Base-by-base conservation (phyloP, 2,113 vertebrate species). In the Oenanthe oenanthe region DNA sequence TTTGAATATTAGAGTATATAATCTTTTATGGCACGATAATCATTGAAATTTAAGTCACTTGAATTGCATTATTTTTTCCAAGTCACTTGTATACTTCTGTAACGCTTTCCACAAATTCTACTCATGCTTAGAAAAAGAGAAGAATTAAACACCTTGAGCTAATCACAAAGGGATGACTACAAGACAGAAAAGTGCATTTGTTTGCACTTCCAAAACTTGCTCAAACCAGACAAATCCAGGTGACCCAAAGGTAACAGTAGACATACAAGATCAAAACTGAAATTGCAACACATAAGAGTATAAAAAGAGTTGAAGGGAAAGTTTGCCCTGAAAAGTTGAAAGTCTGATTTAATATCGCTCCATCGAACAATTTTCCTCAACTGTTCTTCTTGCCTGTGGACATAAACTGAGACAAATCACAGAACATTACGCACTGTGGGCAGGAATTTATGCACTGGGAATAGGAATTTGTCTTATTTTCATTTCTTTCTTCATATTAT, bases 311-410 rank as follows among this genome's bases (percentile, higher is more conserved):
- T 63, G 85, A 89, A 75, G 1, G 17, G 38, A 89, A 38, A 62
- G 12, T 66, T 92, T 92, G 81, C 38, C 60, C 70, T 94, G 74
- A 92, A 73, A 87, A 94, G 58, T 32, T 61, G 50, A 25, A 93
- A 91, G 48, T 53, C 40, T 48, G 34, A 71, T 85, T 93, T 93
- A 66, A 82, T 61, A 75, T 57, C 0, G 0, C 68, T 77, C 31
- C 79, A 58, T 38, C 0, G 3, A 88, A 95, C 7, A 21, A 88
- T 82, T 73, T 70, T 61, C 42, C 61, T 88, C 51, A 87, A 58
- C 38, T 40, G 40, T 20, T 83, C 56, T 20, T 83, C 56, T 83
- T 86, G 93, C 88, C 88, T 88, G 45, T 81, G 76, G 85, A 90
- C 61, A 68, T 53, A 56, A 93, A 92, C 26, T 61, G 56, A 74